Percentiles rank a stretch among this genome's conserved stretches.
Evolutionary conservation across 35 echinoderm and acorn worm species (phyloP).

Genomic region (Heliocidaris tuberculata): DNA sequence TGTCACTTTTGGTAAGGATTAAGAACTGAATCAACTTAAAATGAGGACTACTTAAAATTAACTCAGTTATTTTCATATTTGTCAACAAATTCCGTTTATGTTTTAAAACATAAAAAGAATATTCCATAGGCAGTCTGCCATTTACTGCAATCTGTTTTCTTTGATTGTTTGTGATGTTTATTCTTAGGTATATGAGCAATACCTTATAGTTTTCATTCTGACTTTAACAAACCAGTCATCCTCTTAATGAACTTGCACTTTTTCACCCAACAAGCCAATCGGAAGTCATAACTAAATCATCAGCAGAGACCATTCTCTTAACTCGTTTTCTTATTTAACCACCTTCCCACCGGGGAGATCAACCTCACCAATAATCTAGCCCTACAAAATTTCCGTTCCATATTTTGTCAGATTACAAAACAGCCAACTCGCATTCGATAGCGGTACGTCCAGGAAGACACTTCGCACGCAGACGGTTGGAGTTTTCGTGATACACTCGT

Average conservation of each 20-base stretch:
- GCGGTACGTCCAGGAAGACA: background rate
- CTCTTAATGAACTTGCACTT: slow-evolving; percentile 4
- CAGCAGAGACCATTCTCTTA: background rate
- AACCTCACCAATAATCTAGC: background rate
- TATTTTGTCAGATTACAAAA: background rate
- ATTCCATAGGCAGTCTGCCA: too few species aligned
- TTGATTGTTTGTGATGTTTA: background rate
- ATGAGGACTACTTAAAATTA: too few species aligned
- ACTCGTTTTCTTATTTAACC: background rate
- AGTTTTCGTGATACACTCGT: background rate
- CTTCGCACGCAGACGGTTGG: background rate
- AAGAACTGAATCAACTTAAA: too few species aligned
- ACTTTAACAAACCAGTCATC: background rate
- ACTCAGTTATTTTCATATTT: too few species aligned
- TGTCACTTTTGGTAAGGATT: too few species aligned
- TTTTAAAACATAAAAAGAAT: too few species aligned
- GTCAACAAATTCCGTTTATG: too few species aligned
- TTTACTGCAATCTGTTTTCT: background rate
- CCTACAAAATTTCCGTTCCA: slow-evolving; percentile 3
- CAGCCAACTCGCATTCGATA: background rate
- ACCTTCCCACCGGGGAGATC: background rate
- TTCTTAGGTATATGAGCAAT: background rate
- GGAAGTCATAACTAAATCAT: background rate
- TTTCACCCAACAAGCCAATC: background rate
- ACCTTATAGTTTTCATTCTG: background rate